Evolutionary conservation across 2,113 vertebrate species (phyloP).

Genomic region (Anas platyrhynchos): DNA sequence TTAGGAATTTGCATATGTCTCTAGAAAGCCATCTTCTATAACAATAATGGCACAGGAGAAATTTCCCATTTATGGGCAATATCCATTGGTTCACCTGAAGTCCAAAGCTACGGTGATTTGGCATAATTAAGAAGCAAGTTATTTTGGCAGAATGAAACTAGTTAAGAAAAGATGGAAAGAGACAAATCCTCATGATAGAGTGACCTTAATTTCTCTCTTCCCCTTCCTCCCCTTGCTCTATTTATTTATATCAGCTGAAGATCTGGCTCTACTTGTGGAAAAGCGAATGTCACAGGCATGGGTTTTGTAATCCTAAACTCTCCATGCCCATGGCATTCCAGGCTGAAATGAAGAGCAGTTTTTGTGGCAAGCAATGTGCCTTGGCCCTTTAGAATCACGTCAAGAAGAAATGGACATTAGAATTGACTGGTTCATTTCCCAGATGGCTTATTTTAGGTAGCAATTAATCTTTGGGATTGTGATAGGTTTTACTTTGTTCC

Average conservation of each 20-base stretch:
- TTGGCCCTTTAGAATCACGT: not conserved
- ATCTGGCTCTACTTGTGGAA: not conserved
- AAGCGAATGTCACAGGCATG: too few relatives aligned
- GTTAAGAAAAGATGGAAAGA: not conserved
- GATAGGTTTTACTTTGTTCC: not conserved
- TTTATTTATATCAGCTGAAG: not conserved
- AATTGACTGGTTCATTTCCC: not conserved
- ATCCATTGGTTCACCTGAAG: not conserved
- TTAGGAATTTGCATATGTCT: not conserved
- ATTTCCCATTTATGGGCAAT: not conserved
- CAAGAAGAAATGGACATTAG: not conserved
- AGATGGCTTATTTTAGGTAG: not conserved
- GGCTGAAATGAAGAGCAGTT: not conserved
- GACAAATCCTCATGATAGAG: not conserved
- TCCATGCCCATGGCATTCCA: not conserved
- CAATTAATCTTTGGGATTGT: not conserved
- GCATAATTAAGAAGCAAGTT: not conserved
- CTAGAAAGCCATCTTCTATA: not conserved
- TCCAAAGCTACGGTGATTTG: not conserved
- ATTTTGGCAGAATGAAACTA: not conserved
- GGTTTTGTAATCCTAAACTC: not conserved
- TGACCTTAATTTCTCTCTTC: not conserved
- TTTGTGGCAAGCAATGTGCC: not conserved
- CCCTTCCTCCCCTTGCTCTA: too few relatives aligned
- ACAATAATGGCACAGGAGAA: not conserved